A percentile compares a stretch with the other conserved stretches of the same genome.
These are phyloP conservation scores for Aldabrachelys gigantea DNA, from an alignment of 2,113 vertebrate species.

Conservation along the genomic window DNA sequence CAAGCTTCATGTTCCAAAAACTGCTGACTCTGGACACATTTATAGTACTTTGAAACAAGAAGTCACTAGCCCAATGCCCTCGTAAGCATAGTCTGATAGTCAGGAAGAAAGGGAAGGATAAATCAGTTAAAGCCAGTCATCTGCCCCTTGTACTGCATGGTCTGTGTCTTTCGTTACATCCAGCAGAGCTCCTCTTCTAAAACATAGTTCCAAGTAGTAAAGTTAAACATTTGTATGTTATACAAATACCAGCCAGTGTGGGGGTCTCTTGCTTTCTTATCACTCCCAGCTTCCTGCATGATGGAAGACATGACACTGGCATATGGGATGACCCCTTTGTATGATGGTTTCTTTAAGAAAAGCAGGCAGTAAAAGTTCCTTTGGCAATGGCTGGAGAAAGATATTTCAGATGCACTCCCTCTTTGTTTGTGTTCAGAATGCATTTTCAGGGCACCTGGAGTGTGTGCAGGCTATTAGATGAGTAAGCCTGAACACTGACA, in stretches of 20 bases:
- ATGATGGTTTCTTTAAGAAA: neutral
- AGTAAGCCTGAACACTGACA: neutral
- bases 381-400: neutral
- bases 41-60: constrained; percentile 15
- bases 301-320: neutral
- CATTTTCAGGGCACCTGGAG: neutral
- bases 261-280: neutral
- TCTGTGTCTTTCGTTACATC: neutral
- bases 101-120: neutral
- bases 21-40: neutral
- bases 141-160: rapidly evolving
- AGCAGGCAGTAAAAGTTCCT: neutral
- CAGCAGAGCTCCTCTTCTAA: neutral
- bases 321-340: neutral
- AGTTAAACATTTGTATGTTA: neutral
- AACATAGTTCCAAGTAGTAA: neutral
- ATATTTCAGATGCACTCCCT: neutral
- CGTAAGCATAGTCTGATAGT: neutral
- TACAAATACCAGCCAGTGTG: neutral
- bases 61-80: neutral
- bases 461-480: neutral
- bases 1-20: neutral
- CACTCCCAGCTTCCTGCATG: neutral
- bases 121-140: neutral
- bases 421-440: neutral